Conservation (phyloP, 2,888 invertebrate genomes). For the Girardia tigrina region DNA sequence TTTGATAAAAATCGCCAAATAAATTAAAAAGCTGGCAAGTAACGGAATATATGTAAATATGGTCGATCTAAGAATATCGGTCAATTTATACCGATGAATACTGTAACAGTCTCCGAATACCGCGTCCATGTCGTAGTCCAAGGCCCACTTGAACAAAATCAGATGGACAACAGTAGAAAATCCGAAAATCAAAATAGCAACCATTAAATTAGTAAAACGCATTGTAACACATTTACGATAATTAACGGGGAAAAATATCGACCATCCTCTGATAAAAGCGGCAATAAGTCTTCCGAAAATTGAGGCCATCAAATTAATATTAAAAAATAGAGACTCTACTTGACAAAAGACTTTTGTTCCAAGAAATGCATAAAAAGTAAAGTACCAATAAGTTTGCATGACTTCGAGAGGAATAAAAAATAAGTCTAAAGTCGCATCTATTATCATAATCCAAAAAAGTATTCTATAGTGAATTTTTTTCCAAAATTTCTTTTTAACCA, state of each 20-base stretch:
- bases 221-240: conserved; percentile 21
- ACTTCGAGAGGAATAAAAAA: conserved; percentile 32
- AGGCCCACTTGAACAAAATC: background rate
- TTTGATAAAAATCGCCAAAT: background rate
- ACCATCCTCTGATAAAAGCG: conserved; percentile 21
- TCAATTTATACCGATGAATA: background rate
- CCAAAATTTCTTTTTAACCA: background rate
- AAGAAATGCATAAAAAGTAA: background rate
- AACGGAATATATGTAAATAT: conserved; percentile 31
- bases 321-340: conserved; percentile 21
- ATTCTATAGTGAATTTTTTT: conserved; percentile 24
- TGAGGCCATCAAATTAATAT: conserved; percentile 15
- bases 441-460: conserved; percentile 5
- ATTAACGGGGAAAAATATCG: conserved; percentile 25
- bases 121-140: background rate
- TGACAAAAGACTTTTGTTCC: conserved; percentile 25
- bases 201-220: background rate
- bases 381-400: conserved; percentile 4
- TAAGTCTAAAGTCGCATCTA: conserved; percentile 10
- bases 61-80: background rate
- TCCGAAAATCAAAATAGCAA: background rate
- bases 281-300: conserved; percentile 24
- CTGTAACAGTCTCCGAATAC: conserved; percentile 12
- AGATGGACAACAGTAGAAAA: conserved; percentile 28
- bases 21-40: background rate